Evolutionary conservation across 1,140 invertebrate genomes (phyloP), one percentile per base, ranked within the genome.

Genomic region (Heliconius nattereri): DNA sequence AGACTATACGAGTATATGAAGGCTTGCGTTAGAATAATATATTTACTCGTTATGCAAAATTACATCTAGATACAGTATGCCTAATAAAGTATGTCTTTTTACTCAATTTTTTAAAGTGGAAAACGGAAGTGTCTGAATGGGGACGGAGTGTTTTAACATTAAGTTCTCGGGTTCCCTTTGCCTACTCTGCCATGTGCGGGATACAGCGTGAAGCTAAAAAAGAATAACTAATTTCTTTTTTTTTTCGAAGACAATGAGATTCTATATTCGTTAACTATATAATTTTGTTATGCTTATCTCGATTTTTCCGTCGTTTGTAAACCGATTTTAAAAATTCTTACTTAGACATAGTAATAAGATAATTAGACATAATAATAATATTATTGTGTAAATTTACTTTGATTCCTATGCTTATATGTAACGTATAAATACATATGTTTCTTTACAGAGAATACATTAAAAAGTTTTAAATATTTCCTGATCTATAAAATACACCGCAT

Each of bases 401-500:
- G 13, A 45, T 45, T 45, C 40, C 13, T 5, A 35, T 45, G 5
- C 13, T 45, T 16, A 45, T 45, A 16, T 45, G 13, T 45, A 16
- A 45, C 13, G 40, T 45, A 45, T 16, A 45, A 45, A 13, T 45
- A 45, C 52, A 54, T 52, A 20, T 54, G 52, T 60, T 26, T 11
- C 57, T 60, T 23, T 26, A 23, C 2, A 60, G 9, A 11, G 26
- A 60, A 60, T 26, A 13, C 57, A 60, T 60, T 60, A 11, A 60
- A 60, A 60, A 3, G 23, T 26, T 60, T 60, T 23, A 60, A 60
- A 60, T 60, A 8, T 26, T 60, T 60, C n/a, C 57, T 60, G 57
- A 60, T 11, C 57, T 60, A 60, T 60, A 60, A 60, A 60, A 60
- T 60, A 60, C 57, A 60, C 57, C 23, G 57, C 57, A 60, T 60